phyloP scores from a whole-genome alignment of 92 coral and sea anemone genomes.

The Scolanthus callimorphus region DNA sequence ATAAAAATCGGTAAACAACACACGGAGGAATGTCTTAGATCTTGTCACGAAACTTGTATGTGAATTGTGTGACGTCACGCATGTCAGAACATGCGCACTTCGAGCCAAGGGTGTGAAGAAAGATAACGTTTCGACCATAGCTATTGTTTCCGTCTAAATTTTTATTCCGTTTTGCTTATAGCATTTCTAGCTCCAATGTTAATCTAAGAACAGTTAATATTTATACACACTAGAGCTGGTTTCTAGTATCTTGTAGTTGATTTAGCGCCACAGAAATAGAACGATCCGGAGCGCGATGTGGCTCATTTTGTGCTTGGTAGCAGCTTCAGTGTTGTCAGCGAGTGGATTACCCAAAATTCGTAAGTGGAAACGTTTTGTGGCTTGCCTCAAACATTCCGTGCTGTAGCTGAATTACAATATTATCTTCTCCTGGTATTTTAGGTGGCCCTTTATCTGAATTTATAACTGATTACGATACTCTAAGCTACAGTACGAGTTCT shows the following conservation, averaged over 20 bases:
- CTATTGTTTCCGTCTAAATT: not conserved
- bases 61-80: not conserved
- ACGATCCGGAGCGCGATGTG: conserved; percentile 18
- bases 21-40: no score
- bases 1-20: no score
- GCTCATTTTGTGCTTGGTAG: conserved; percentile 39
- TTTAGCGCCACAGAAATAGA: no score
- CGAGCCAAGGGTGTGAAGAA: not conserved
- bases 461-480: conserved; percentile 78
- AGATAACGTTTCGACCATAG: not conserved
- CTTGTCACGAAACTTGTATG: no score
- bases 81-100: not conserved
- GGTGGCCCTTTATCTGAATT: conserved; percentile 83
- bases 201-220: no score
- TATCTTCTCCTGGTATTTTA: conserved; percentile 12
- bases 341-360: conserved; percentile 14
- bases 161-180: not conserved
- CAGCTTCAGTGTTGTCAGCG: conserved; percentile 22
- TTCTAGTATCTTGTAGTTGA: no score
- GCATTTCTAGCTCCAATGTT: no score
- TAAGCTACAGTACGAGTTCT: conserved; percentile 64
- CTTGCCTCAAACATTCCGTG: not conserved
- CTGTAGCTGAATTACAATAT: not conserved
- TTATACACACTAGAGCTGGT: no score
- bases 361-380: conserved; percentile 30